phyloP scores from a whole-genome alignment of 2,888 invertebrate species.

The Acronicta leporina region DNA sequence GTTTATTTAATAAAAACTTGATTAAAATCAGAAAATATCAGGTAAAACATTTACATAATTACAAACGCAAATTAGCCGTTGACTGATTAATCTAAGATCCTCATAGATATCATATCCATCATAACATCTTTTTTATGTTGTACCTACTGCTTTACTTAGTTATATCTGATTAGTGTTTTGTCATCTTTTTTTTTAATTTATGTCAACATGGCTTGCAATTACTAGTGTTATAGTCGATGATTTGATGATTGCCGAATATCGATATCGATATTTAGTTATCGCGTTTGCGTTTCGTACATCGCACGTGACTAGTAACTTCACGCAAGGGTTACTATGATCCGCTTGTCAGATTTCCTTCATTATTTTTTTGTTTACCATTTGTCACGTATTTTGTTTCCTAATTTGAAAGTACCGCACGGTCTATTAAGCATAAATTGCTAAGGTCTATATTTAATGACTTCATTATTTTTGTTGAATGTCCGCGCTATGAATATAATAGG shows the following conservation, averaged over 20 bases:
- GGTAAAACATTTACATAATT: no score
- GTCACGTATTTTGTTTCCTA: conserved; percentile 51
- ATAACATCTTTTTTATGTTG: no score
- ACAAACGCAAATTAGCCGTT: no score
- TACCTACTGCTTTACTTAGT: no score
- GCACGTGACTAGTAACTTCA: conserved; percentile 31
- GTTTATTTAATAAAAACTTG: no score
- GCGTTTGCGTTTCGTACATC: conserved; percentile 22
- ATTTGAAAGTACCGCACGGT: conserved; percentile 51
- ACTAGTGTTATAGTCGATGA: no score
- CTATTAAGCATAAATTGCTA: conserved; percentile 45
- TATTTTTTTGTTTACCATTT: conserved; percentile 26
- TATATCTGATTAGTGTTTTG: no score
- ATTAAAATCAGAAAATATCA: no score
- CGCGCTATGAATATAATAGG: background rate
- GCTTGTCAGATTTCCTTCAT: conserved; percentile 28
- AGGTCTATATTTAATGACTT: conserved; percentile 13
- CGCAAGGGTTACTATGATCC: conserved; percentile 52
- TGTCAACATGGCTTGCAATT: no score
- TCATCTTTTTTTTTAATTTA: no score
- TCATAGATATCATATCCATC: no score
- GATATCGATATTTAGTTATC: conserved; percentile 47
- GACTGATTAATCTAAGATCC: no score
- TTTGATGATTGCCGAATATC: conserved; percentile 22
- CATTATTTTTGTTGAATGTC: conserved; percentile 3